Conservation (phyloP, 2,113 vertebrate genomes). For the Sinocyclocheilus anophthalmus region DNA sequence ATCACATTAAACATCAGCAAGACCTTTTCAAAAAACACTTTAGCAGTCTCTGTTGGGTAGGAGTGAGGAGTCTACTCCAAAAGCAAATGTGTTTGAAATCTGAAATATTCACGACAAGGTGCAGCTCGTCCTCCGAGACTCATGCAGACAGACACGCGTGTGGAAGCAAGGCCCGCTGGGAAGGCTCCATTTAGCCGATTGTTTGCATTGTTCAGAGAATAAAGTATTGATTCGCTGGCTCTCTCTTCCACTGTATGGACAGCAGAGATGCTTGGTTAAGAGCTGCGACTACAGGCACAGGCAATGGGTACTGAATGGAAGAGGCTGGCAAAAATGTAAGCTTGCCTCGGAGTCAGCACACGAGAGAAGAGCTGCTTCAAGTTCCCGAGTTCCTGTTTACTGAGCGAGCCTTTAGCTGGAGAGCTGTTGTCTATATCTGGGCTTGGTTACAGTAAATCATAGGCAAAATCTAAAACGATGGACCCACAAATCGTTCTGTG, state of each 20-base stretch:
- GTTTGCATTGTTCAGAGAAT: slow-evolving; percentile 37
- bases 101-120: slow-evolving; percentile 53
- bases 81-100: slow-evolving; percentile 36
- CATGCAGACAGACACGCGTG: slow-evolving; percentile 38
- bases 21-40: background rate
- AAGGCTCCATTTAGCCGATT: slow-evolving; percentile 42
- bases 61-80: background rate
- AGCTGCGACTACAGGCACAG: slow-evolving; percentile 9
- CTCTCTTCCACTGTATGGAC: background rate
- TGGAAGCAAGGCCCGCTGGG: slow-evolving; percentile 34
- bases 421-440: background rate
- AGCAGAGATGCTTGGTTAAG: background rate
- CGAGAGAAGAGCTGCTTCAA: too few relatives aligned
- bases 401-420: background rate
- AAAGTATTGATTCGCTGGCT: slow-evolving; percentile 18
- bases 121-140: slow-evolving; percentile 20
- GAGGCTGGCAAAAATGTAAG: background rate
- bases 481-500: background rate
- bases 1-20: background rate
- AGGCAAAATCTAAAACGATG: background rate
- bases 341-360: background rate
- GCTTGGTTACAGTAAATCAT: background rate
- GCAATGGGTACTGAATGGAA: slow-evolving; percentile 15
- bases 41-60: background rate
- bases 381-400: slow-evolving; percentile 6